A percentile compares a stretch with the other conserved stretches of the same genome.
Conservation (phyloP, 1,140 invertebrate genomes). For the Leptinotarsa undecemlineata region DNA sequence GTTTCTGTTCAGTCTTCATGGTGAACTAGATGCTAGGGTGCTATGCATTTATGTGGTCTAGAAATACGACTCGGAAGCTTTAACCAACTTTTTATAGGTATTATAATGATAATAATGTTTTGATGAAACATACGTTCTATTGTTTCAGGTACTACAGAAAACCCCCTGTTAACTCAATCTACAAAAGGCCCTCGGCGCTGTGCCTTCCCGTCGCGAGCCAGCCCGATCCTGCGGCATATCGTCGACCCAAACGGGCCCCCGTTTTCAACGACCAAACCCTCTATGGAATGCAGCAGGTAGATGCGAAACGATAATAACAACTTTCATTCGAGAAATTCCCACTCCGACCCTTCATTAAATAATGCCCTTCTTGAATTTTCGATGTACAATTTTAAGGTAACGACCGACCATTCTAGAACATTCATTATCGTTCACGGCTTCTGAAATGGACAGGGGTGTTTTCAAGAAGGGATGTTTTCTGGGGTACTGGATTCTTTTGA, state of each 20-base stretch:
- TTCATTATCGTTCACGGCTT: neutral
- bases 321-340: neutral
- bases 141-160: slow-evolving; percentile 44
- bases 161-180: slow-evolving; percentile 28
- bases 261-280: neutral
- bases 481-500: no score
- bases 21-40: no score
- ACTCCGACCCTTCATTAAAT: no score
- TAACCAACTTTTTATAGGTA: no score
- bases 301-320: neutral
- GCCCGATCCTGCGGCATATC: slow-evolving; percentile 44
- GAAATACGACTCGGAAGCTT: no score
- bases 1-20: no score
- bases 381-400: no score
- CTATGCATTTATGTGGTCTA: no score
- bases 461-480: neutral
- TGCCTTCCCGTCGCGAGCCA: slow-evolving; percentile 47
- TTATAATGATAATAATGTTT: neutral
- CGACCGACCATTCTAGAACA: no score
- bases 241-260: slow-evolving; percentile 19
- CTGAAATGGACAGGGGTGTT: neutral
- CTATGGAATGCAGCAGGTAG: slow-evolving; percentile 20
- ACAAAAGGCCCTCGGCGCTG: slow-evolving; percentile 47
- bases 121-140: neutral
- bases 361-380: no score